Base-by-base conservation (phyloP, 2,797 vertebrate genomes). In the Cetoscarus ocellatus region DNA sequence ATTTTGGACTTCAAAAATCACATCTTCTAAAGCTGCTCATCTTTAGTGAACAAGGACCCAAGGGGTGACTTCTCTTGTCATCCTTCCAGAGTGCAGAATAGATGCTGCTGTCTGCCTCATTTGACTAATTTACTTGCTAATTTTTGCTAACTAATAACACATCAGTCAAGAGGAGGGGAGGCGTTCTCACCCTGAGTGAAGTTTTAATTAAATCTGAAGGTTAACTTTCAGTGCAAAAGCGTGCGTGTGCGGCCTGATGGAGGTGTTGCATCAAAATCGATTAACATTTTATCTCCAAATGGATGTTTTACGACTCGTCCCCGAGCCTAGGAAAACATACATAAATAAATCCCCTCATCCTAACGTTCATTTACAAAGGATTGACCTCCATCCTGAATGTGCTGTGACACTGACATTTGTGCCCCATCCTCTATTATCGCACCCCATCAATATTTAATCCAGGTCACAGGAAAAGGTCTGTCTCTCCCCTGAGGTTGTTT, bases 361-460 rank as follows among this genome's bases (percentile, higher is more conserved):
- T 70, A 66, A 79, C 61, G 66, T 77, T 70, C 54, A 71, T 75
- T 58, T 67, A 69, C 19, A 68, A 68, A 73, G n/a, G 45, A 50
- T 14, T 51, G 64, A 65, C 61, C 65, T 45, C 63, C n/a, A 48
- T 56, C 39, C 49, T 58, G 19, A 12, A 38, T 56, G 74, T n/a
- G 69, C 61, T 34, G 61, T 56, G 71, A 71, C 83, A 71, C 0
- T 11, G 62, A 60, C 61, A 73, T 70, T 34, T 42, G 59, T 53
- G 75, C 54, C 57, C 61, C 6, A n/a, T 66, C 72, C 61, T 77
- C 64, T 64, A 63, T 79, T 69, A 82, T 85, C 18, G 7, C 53
- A 61, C 34, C 38, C 6, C 67, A 75, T 91, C 68, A 79, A 86
- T 90, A 71, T 84, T 87, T 88, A 80, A 86, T 76, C 70, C 65